Conservation (phyloP, 2,113 vertebrate genomes). For the Calypte anna region DNA sequence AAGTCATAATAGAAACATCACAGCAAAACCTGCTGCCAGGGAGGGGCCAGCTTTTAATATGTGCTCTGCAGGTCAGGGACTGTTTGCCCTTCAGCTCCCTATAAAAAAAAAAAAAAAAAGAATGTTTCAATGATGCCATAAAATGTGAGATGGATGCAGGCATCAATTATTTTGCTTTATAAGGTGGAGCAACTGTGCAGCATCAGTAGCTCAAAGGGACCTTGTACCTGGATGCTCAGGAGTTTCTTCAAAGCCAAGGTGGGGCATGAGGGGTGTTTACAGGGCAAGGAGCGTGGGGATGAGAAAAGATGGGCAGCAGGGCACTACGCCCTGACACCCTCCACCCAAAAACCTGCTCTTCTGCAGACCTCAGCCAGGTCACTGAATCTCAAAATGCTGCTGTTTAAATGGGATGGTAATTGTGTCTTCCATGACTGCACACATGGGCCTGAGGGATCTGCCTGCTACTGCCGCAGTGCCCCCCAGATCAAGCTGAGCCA, state of each 20-base stretch:
- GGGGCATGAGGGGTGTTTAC: neutral
- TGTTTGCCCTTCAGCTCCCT: slow-evolving; percentile 54
- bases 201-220: neutral
- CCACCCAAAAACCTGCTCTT: neutral
- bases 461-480: neutral
- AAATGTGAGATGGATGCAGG: neutral
- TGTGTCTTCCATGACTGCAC: neutral
- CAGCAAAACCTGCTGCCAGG: slow-evolving; percentile 1
- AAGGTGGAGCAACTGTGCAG: neutral
- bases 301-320: neutral
- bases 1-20: slow-evolving; percentile 12
- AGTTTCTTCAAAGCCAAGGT: neutral
- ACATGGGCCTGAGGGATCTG: neutral
- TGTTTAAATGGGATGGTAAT: neutral
- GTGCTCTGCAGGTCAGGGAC: slow-evolving; percentile 40
- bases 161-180: neutral
- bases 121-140: neutral
- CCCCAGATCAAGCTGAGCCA: neutral
- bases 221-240: neutral
- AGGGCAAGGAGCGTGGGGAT: neutral
- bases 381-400: neutral
- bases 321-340: neutral
- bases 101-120: neutral
- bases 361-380: neutral
- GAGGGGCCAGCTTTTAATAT: neutral